Conservation (phyloP, 2,888 invertebrate genomes). For the Carterocephalus palaemon region DNA sequence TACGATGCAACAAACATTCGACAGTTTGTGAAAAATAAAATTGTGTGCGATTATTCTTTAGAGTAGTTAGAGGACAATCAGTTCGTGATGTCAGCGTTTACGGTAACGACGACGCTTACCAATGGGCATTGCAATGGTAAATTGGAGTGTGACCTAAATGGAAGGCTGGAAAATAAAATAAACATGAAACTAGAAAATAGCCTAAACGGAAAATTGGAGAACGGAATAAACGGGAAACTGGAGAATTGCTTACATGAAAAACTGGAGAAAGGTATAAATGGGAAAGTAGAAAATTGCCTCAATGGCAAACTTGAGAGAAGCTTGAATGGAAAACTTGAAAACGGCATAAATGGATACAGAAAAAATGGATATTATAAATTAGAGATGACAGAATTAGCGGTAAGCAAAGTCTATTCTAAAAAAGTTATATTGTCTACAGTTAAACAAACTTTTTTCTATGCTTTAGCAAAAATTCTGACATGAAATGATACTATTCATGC, state of each 20-base stretch:
- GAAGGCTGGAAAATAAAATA: too few species aligned
- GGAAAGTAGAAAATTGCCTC: slow-evolving; percentile 68
- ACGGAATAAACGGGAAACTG: slow-evolving; percentile 55
- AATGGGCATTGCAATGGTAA: slow-evolving; percentile 62
- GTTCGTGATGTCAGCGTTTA: slow-evolving; percentile 62
- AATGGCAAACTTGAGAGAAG: too few species aligned
- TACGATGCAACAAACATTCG: slow-evolving; percentile 33
- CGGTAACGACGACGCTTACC: slow-evolving; percentile 63
- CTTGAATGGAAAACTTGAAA: slow-evolving; percentile 62
- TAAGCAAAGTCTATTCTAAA: slow-evolving; percentile 44
- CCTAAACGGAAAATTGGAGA: slow-evolving; percentile 56
- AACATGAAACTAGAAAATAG: slow-evolving; percentile 57
- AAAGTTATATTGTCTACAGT: too few species aligned
- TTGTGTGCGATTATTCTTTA: slow-evolving; percentile 28
- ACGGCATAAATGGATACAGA: slow-evolving; percentile 57
- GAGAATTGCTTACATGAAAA: too few species aligned
- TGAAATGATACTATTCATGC: not conserved
- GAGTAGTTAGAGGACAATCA: slow-evolving; percentile 23
- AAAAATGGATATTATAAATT: slow-evolving; percentile 63
- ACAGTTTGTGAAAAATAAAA: slow-evolving; percentile 27
- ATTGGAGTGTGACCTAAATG: too few species aligned
- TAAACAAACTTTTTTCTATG: not conserved
- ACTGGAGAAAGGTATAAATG: slow-evolving; percentile 56
- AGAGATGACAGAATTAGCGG: slow-evolving; percentile 47
- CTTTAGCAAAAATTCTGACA: not conserved